Evolutionary conservation across 2,113 vertebrate species (phyloP).

Genomic region (Panthera leo): DNA sequence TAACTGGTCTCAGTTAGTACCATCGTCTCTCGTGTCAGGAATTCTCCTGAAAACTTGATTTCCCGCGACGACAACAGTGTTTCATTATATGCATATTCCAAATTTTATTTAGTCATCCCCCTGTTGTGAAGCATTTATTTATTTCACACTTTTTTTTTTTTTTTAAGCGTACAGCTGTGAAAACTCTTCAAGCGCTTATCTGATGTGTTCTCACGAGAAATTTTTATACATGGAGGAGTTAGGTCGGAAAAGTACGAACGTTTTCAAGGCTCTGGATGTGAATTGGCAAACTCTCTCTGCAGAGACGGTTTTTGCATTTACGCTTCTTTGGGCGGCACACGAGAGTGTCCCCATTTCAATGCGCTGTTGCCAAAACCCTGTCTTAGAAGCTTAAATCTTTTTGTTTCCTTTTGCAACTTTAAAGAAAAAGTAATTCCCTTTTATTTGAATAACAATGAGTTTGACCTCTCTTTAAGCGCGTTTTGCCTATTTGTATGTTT

Average conservation of each 20-base stretch:
- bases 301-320: neutral
- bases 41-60: neutral
- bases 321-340: neutral
- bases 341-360: neutral
- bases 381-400: neutral
- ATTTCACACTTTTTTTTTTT: constrained; percentile 3
- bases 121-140: constrained; percentile 16
- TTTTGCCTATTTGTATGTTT: neutral
- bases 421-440: neutral
- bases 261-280: constrained; percentile 1
- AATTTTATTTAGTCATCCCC: constrained; percentile 1
- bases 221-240: constrained; percentile 42
- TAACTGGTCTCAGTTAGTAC: neutral
- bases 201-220: constrained; percentile 20
- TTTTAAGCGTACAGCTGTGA: constrained; percentile 5
- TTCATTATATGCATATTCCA: neutral
- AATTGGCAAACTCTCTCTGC: neutral
- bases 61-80: neutral
- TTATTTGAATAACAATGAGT: neutral
- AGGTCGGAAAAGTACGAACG: neutral
- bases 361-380: neutral
- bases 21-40: neutral
- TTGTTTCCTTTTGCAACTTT: neutral
- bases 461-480: neutral
- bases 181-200: constrained; percentile 22